A percentile compares a stretch with the other conserved stretches of the same genome.
These are phyloP conservation scores for Cheilosia soror DNA, from an alignment of 2,888 invertebrate species.

Conservation along the genomic window DNA sequence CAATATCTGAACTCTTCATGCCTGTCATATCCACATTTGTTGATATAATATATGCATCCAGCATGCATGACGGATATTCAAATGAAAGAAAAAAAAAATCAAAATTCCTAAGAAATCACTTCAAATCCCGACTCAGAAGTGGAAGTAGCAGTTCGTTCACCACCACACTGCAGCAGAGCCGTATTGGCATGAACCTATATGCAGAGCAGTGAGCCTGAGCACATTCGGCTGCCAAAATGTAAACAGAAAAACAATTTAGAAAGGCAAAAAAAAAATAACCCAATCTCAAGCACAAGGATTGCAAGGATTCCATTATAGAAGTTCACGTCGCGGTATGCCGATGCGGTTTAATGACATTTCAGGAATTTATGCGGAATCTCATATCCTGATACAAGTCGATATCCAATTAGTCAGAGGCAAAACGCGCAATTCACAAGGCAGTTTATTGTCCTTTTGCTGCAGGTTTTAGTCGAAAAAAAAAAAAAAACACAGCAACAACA, in stretches of 20 bases:
- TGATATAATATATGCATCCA: constrained; percentile 71
- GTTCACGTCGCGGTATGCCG: constrained; percentile 42
- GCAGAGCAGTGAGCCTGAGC: constrained; percentile 6
- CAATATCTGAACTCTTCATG: constrained; percentile 66
- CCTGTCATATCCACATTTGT: constrained; percentile 73
- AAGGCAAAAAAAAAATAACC: background rate
- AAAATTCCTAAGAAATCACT: constrained; percentile 73
- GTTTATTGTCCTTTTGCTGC: constrained; percentile 34
- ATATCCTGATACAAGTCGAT: constrained; percentile 48
- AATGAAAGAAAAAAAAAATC: constrained; percentile 47
- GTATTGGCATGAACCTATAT: background rate
- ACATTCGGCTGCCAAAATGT: constrained; percentile 63
- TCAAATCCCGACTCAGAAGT: constrained; percentile 56
- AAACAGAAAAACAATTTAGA: constrained; percentile 48
- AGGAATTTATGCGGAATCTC: constrained; percentile 45
- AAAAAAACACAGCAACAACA: background rate
- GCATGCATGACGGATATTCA: constrained; percentile 74
- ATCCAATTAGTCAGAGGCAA: constrained; percentile 64
- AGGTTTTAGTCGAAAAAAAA: constrained; percentile 3
- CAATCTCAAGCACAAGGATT: constrained; percentile 56
- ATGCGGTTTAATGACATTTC: constrained; percentile 32
- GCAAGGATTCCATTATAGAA: constrained; percentile 55
- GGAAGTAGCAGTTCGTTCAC: constrained; percentile 43
- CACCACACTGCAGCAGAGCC: background rate
- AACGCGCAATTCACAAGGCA: constrained; percentile 40